Base-by-base conservation (phyloP, 1,140 invertebrate species). In the Cotesia chilonis region DNA sequence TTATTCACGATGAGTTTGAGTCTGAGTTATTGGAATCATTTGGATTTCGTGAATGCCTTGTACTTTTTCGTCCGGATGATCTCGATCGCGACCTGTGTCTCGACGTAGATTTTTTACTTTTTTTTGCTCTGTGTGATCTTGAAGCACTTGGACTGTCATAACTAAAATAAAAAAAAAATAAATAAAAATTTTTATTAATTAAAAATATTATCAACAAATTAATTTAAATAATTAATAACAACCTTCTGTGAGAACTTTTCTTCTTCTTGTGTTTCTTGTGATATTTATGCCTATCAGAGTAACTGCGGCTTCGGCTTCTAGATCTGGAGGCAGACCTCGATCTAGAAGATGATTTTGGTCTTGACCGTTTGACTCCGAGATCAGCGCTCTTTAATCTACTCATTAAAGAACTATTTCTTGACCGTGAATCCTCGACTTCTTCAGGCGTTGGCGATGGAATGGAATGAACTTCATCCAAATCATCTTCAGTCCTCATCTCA, bases 191-290 rank as follows among this genome's bases (percentile, higher is more conserved):
- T 68, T 55, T 61, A 63, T 65, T 60, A 20, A 63, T 61, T 67
- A 17, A 47, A 38, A 55, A 63, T 52, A 61, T 70, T 57, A 35
- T 14, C 66, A 66, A 63, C 6, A 14, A 67, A 51, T 64, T 66
- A 61, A 73, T 70, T 59, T 67, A 37, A 47, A 54, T 9, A 71
- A 67, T 70, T 74, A 57, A 69, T 28, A 77, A 6, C 74, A 80
- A 87, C 86, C 85, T 87, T 81, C 80, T 83, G 64, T 85, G 84
- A 14, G 83, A 82, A 60, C 79, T 85, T 71, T 85, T 87, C 75
- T 85, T 87, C 73, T 87, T 87, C 70, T 87, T 87, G 61, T 85
- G 83, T 65, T 85, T 87, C 63, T 85, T 87, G 54, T 82, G 80
- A 54, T 69, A 66, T 67, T 75, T 83, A 36, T 85, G 83, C 52